Percentiles rank a stretch among this genome's conserved stretches.
Evolutionary conservation across 2,888 invertebrate species (phyloP).

Genomic region (Cantharis nigra): DNA sequence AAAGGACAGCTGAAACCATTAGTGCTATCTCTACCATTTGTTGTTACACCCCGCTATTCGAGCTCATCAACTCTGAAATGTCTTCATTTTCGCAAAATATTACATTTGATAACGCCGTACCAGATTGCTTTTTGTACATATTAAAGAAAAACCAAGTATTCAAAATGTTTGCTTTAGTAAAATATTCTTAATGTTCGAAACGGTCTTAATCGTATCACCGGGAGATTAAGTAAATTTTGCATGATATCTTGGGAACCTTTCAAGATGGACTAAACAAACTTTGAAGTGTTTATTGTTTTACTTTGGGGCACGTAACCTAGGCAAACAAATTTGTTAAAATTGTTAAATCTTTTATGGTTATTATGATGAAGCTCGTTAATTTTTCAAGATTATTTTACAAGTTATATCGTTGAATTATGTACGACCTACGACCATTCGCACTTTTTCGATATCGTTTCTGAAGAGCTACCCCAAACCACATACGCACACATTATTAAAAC

Average conservation of each 20-base stretch:
- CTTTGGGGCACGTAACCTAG: neutral
- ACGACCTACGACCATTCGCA: neutral
- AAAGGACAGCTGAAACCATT: slow-evolving; percentile 52
- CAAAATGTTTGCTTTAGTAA: neutral
- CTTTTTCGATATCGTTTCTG: neutral
- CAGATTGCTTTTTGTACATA: slow-evolving; percentile 20
- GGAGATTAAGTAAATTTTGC: neutral
- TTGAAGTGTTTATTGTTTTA: neutral
- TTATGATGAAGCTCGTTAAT: neutral
- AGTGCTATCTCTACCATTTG: slow-evolving; percentile 49
- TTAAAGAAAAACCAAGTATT: neutral
- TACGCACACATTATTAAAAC: neutral
- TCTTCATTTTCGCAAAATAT: slow-evolving; percentile 43
- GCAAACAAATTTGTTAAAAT: neutral
- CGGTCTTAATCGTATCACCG: neutral
- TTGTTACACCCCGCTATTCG: slow-evolving; percentile 41
- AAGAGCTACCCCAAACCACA: neutral
- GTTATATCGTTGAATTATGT: neutral
- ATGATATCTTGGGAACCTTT: neutral
- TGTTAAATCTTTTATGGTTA: neutral
- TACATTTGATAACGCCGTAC: slow-evolving; percentile 36
- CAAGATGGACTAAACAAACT: neutral
- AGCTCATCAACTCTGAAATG: slow-evolving; percentile 44
- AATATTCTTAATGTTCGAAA: neutral
- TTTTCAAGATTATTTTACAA: neutral